Conservation (phyloP, 2,888 invertebrate species). For the Sylvicola cinctus region DNA sequence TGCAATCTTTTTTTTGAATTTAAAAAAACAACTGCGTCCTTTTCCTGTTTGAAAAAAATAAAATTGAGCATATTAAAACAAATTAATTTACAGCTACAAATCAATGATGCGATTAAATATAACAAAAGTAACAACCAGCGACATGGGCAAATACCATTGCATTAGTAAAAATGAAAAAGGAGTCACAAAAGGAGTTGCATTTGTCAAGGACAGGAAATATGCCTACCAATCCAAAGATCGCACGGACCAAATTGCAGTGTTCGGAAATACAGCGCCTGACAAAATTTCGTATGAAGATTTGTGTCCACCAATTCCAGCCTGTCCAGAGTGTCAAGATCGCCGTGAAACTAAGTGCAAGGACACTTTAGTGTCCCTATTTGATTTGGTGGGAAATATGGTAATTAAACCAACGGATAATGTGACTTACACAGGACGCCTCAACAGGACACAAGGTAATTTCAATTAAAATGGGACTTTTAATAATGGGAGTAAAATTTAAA, state of each 20-base stretch:
- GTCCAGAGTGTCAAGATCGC: constrained; percentile 4
- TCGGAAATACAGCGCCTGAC: constrained; percentile 26
- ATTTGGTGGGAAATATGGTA: constrained; percentile 31
- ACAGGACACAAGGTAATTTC: constrained; percentile 7
- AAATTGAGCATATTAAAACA: constrained; percentile 3
- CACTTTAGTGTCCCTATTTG: constrained; percentile 34
- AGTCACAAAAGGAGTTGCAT: constrained; percentile 52
- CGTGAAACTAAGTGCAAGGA: constrained; percentile 34
- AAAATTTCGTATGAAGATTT: constrained; percentile 34
- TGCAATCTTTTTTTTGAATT: not conserved
- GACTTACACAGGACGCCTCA: constrained; percentile 33
- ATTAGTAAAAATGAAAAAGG: constrained; percentile 68
- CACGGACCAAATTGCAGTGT: too few species aligned
- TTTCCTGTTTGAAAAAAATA: not conserved
- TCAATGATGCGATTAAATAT: constrained; percentile 63
- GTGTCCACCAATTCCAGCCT: constrained; percentile 33
- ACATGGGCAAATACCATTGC: constrained; percentile 62
- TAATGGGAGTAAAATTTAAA: too few species aligned
- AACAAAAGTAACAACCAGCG: constrained; percentile 39
- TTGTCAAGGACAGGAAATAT: constrained; percentile 35
- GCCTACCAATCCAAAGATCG: too few species aligned
- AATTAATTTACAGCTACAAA: constrained; percentile 26
- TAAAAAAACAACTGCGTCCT: too few species aligned
- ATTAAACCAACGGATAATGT: constrained; percentile 34
- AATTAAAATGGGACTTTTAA: too few species aligned